Conservation (phyloP, 2,888 invertebrate species). For the Tholera decimalis region DNA sequence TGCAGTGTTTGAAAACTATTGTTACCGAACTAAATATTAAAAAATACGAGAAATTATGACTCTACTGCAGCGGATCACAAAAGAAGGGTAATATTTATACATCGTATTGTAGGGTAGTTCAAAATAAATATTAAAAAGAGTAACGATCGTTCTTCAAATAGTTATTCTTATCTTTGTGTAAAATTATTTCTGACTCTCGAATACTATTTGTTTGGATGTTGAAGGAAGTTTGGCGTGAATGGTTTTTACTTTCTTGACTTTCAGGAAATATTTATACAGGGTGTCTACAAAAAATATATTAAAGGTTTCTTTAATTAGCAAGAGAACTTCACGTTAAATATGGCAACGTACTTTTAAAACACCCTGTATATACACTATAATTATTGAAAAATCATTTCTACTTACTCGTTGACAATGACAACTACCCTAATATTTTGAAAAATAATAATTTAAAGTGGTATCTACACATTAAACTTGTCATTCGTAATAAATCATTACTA, state of each 20-base stretch:
- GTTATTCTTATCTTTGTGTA: not conserved
- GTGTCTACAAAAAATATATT: not conserved
- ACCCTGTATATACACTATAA: no score
- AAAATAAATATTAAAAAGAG: not conserved
- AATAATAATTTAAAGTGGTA: slow-evolving; percentile 2
- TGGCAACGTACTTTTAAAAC: no score
- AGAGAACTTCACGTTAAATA: no score
- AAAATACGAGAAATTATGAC: not conserved
- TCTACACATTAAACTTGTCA: slow-evolving; percentile 29
- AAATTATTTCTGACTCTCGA: not conserved
- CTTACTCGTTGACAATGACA: not conserved
- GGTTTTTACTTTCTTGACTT: not conserved
- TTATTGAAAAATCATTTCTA: no score
- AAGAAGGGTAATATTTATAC: slow-evolving; percentile 2
- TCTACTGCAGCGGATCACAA: not conserved
- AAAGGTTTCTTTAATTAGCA: no score
- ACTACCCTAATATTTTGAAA: slow-evolving; percentile 44
- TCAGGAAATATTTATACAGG: no score
- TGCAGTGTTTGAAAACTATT: slow-evolving; percentile 28
- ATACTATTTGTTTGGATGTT: no score
- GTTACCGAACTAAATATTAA: slow-evolving; percentile 22
- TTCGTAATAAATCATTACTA: slow-evolving; percentile 21
- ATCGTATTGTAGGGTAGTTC: slow-evolving; percentile 36
- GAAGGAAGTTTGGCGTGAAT: not conserved
- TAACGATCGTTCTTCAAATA: not conserved